Percentiles rank a stretch among this genome's conserved stretches.
Evolutionary conservation across 2,888 invertebrate species (phyloP).

Genomic region (Phorcus lineatus): DNA sequence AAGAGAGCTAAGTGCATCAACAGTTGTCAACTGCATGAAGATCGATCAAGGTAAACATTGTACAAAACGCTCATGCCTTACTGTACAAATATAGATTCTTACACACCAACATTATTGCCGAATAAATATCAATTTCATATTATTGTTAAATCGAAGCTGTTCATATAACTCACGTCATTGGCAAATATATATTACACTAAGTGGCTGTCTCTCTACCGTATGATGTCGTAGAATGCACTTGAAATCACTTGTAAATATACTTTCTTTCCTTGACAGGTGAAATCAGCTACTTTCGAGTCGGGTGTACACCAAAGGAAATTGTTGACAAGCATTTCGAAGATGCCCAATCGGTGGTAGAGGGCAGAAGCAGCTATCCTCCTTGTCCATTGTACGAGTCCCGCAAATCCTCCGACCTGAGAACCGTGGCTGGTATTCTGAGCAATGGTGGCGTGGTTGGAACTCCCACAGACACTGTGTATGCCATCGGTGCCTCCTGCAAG

Average conservation of each 20-base stretch:
- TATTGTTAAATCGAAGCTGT: neutral
- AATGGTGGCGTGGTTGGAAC: conserved; percentile 54
- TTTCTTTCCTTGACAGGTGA: neutral
- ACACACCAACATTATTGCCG: too few relatives aligned
- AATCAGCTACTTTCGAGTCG: conserved; percentile 20
- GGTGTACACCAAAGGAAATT: conserved; percentile 18
- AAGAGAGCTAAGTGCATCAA: conserved; percentile 43
- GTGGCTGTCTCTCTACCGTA: neutral
- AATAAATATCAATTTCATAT: too few relatives aligned
- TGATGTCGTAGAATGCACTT: neutral
- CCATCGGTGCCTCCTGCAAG: conserved; percentile 55
- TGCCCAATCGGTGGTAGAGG: neutral
- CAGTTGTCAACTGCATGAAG: conserved; percentile 48
- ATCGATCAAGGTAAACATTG: conserved; percentile 43
- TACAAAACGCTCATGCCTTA: too few relatives aligned
- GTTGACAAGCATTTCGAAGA: conserved; percentile 13
- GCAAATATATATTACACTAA: neutral
- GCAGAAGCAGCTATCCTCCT: conserved; percentile 28
- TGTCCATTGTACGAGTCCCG: conserved; percentile 51
- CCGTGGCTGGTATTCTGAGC: conserved; percentile 47
- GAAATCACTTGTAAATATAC: neutral
- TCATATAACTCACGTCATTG: neutral
- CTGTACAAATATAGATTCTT: too few relatives aligned
- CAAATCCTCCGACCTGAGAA: conserved; percentile 43
- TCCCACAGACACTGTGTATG: conserved; percentile 63